Evolutionary conservation across 2,888 invertebrate species (phyloP), one percentile per base, ranked within the genome.

Genomic region (Trissolcus brochymenae): DNA sequence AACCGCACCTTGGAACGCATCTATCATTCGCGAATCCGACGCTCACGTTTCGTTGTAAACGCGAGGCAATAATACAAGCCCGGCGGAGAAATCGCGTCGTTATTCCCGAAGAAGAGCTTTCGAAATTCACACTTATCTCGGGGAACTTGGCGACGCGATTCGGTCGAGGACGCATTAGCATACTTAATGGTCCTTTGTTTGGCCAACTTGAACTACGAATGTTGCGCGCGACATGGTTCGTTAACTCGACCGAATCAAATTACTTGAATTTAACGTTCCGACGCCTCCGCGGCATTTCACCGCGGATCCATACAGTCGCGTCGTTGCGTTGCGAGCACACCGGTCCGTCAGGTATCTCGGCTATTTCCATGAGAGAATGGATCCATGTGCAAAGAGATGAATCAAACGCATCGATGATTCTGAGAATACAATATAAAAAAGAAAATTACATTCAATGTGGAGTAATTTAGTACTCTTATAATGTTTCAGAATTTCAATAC

Each of bases 161-260:
- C 81, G 82, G 76, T 76, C 80, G 81, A 72, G 40, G 66, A 76
- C 66, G 76, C 83, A 86, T 86, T 86, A 86, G 85, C 86, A 86
- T 86, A 86, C 84, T 84, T 86, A 86, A 86, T 86, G 86, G 86
- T 80, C 86, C 86, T 86, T 86, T 86, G 86, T 86, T 86, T 86
- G 86, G 84, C 82, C 80, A 85, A 84, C 81, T 86, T 86, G 84
- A 85, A 85, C 85, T 84, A 84, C 86, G 84, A 86, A 86, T 86
- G 85, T 84, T 82, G 82, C 81, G 81, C 82, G 82, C 82, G 86
- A 86, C 86, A 86, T 84, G 85, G 86, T 85, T 86, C 86, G 86
- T 86, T 86, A 86, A 86, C 83, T 84, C 83, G 84, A 85, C 86
- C 85, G 85, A 86, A 86, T 86, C 86, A 84, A 86, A 86, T 86